Evolutionary conservation across 2,797 vertebrate species (phyloP).

Genomic region (Tauraco hartlaubi): DNA sequence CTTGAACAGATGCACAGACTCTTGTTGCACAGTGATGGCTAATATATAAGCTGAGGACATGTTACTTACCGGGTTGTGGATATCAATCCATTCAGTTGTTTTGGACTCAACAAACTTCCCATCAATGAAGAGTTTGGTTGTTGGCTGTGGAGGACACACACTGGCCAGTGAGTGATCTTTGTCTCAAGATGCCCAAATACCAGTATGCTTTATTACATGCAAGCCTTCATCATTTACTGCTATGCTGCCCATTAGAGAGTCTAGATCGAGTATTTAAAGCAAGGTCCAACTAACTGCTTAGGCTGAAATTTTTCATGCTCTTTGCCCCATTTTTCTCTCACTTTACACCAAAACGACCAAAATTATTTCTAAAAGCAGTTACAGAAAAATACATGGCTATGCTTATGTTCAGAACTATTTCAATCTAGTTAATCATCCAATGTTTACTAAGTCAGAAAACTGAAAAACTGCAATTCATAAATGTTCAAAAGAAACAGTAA

Average conservation of each 20-base stretch:
- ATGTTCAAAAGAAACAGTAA: background rate
- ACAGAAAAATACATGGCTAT: background rate
- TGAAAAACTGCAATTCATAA: background rate
- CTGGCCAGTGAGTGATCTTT: background rate
- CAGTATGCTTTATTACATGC: background rate
- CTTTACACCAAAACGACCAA: background rate
- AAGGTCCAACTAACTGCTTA: background rate
- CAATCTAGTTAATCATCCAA: background rate
- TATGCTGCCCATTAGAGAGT: background rate
- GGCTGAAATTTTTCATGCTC: background rate
- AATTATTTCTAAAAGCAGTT: background rate
- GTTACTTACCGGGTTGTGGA: constrained; percentile 95
- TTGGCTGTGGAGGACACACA: constrained; percentile 82
- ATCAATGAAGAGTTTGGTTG: constrained; percentile 97
- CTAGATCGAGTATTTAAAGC: background rate
- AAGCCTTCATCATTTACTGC: background rate
- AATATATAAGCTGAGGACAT: background rate
- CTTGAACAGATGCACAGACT: background rate
- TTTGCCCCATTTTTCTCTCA: background rate
- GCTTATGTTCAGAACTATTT: background rate
- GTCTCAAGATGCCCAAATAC: background rate
- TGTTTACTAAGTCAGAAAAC: background rate
- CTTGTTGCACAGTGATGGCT: background rate
- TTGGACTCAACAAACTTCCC: constrained; percentile 97
- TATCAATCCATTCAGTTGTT: constrained; percentile 93